These are phyloP conservation scores for Heteromyza rotundicornis DNA, from an alignment of 2,888 invertebrate genomes.

Conservation along the genomic window DNA sequence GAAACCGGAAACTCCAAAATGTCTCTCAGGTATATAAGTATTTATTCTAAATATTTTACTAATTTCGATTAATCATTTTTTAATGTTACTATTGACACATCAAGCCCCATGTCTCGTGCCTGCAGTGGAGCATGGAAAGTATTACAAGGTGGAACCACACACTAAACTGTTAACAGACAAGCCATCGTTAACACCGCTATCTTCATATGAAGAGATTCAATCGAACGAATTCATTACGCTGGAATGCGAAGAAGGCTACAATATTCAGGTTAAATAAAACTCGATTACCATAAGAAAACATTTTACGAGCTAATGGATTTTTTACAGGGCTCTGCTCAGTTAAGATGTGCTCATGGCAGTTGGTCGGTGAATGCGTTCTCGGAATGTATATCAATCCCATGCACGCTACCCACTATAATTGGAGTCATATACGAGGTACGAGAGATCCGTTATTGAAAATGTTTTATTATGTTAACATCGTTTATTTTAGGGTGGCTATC, in stretches of 20 bases:
- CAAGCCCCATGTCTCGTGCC: slow-evolving; percentile 77
- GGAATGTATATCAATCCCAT: slow-evolving; percentile 73
- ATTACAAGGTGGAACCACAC: slow-evolving; percentile 63
- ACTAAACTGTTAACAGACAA: slow-evolving; percentile 53
- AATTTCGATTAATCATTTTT: not conserved
- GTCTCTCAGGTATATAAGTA: slow-evolving; percentile 73
- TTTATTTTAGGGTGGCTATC: slow-evolving; percentile 71
- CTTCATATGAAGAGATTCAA: slow-evolving; percentile 64
- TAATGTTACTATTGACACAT: not conserved
- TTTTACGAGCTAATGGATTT: not conserved
- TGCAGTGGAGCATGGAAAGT: slow-evolving; percentile 72
- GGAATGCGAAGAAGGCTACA: slow-evolving; percentile 75
- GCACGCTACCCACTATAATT: slow-evolving; percentile 56
- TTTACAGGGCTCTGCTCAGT: slow-evolving; percentile 73
- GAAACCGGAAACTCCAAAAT: slow-evolving; percentile 82
- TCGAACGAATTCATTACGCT: slow-evolving; percentile 79
- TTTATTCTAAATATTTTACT: slow-evolving; percentile 38
- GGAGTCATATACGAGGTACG: slow-evolving; percentile 58
- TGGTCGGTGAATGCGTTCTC: slow-evolving; percentile 80
- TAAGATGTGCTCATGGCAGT: slow-evolving; percentile 81
- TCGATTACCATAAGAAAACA: not conserved
- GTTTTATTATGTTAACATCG: not conserved
- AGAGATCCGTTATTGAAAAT: too few relatives aligned
- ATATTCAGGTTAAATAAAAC: slow-evolving; percentile 50
- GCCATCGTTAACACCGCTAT: slow-evolving; percentile 52